Base-by-base conservation (phyloP, 1,140 invertebrate genomes). In the Macrobrachium rosenbergii region DNA sequence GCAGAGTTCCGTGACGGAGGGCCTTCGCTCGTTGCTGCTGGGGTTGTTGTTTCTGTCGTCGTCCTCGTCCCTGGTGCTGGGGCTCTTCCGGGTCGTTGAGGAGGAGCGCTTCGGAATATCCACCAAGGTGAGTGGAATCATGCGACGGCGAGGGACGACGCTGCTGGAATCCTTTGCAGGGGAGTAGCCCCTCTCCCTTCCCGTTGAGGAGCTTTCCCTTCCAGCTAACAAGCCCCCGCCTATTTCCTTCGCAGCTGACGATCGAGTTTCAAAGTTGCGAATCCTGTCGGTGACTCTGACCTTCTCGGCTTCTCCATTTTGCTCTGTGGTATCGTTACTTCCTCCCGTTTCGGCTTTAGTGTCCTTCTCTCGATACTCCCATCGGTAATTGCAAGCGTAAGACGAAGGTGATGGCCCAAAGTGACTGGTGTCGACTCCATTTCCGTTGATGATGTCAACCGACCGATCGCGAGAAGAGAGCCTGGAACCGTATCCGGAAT, bases 361-460 rank as follows among this genome's bases (percentile, higher is more conserved):
- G 72, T 82, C 67, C 76, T 86, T 89, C 37, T 84, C 79, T 37
- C 83, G 88, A 12, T 62, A 73, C 17, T 89, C 88, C 83, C 83
- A 89, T 19, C 88, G 83, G 72, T 89, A 89, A 58, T 86, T 89
- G 17, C 79, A 78, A 37, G 83, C 88, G 76, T 89, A 89, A 23
- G 88, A 89, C 0, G 88, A 89, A 14, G 72, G 63, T 59, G 76
- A 75, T 8, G 82, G 60, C 14, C 88, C 88, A 52, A 84, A 89
- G 62, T 84, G 78, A 58, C 84, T 86, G 8, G 88, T 89, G 43
- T 89, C 88, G 59, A 86, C 63, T 10, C 67, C 62, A 79, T 89
- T 89, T 17, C 88, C 88, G n/a, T 89, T 89, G 45, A 84, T 69
- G 37, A 77, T 63, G 83, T 89, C 88, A 62, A 72, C 62, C 10